phyloP scores from a whole-genome alignment of 2,113 vertebrate genomes.

The Thermophis baileyi region DNA sequence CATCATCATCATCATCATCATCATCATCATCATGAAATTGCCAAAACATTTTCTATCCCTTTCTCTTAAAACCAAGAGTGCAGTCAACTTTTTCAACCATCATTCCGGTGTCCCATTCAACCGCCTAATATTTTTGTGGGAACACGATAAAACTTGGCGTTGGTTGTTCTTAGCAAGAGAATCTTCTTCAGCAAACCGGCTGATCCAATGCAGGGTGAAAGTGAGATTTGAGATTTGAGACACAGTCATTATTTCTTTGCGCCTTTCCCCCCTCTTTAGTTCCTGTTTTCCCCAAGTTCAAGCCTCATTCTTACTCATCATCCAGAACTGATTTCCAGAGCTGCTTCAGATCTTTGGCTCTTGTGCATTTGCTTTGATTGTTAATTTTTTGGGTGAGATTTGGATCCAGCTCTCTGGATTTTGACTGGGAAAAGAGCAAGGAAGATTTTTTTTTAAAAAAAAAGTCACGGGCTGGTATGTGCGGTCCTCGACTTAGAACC shows the following conservation, averaged over 20 bases:
- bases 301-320: not conserved
- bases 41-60: not conserved
- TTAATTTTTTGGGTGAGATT: not conserved
- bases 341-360: no score
- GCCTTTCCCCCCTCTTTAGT: not conserved
- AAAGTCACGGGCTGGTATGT: no score
- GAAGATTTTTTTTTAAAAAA: no score
- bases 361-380: not conserved
- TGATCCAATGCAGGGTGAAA: not conserved
- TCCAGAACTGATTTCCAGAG: not conserved
- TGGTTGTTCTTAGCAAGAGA: no score
- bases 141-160: not conserved
- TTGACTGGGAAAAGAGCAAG: not conserved
- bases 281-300: not conserved
- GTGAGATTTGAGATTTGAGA: not conserved
- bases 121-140: not conserved
- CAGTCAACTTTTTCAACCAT: not conserved
- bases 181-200: not conserved
- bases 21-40: no score
- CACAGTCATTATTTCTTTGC: not conserved
- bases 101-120: no score
- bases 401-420: not conserved
- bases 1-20: no score
- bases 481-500: no score
- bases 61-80: not conserved